Evolutionary conservation across 2,113 vertebrate genomes (phyloP), one percentile per base, ranked within the genome.

Genomic region (Alouatta palliata): DNA sequence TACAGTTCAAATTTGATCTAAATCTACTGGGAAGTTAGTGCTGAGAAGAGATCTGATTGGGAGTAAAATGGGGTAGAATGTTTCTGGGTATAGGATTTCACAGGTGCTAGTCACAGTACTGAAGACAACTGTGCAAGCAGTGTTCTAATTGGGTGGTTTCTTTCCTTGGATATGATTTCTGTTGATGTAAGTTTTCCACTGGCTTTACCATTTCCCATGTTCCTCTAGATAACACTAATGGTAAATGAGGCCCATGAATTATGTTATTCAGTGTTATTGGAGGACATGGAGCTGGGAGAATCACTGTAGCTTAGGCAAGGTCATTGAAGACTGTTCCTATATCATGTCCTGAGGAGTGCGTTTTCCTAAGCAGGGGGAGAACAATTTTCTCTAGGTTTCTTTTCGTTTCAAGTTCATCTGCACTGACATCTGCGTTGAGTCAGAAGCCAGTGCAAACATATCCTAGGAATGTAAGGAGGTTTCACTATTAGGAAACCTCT

Each of bases 161-260:
- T 94, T 45, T 70, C 77, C 27, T 54, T 96, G 79, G n/a, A 21
- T 95, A 27, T 88, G 80, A 75, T 90, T 89, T 95, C 81, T 88
- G 25, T 47, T 77, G 71, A 4, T 84, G 68, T 84, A 47, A 37
- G 6, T 71, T 95, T 83, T 77, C 56, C 17, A 58, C 64, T 61
- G 58, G 45, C 12, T 66, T 91, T 90, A 21, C 45, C 56, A 45
- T 76, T 80, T 81, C 40, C 25, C n/a, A 14, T 79, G 83, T 92
- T 3, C 58, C 21, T 32, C 81, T 77, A 70, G 47, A 52, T 49
- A 93, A 92, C 23, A 73, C 6, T n/a, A 54, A 75, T 68, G 49
- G 37, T 71, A 61, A 92, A 75, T 14, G 75, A n/a, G 45, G 17
- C 19, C 54, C 4, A 17, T 89, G 77, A 40, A 8, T 92, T 52